phyloP scores from a whole-genome alignment of 2,113 vertebrate genomes.

The Grus americana region DNA sequence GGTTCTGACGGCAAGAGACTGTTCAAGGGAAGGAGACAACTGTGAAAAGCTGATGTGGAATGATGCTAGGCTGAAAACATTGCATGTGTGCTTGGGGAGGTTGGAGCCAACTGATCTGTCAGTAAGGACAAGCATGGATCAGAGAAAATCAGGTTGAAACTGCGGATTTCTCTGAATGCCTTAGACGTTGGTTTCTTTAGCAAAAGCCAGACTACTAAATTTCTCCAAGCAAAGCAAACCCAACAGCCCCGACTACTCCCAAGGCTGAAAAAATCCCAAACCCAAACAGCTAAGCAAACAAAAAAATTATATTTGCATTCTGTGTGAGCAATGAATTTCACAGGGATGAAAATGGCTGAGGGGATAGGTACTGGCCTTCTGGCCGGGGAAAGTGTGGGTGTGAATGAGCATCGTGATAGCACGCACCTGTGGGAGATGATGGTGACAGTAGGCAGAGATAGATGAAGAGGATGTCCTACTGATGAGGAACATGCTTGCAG shows the following conservation, averaged over 20 bases:
- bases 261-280: background rate
- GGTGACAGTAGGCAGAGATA: background rate
- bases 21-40: background rate
- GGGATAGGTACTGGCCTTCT: background rate
- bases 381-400: background rate
- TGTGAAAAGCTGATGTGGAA: background rate
- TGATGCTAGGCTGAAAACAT: background rate
- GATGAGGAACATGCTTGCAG: background rate
- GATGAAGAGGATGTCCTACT: background rate
- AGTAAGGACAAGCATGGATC: background rate
- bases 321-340: background rate
- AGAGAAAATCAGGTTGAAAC: background rate
- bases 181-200: background rate
- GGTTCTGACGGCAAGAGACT: background rate
- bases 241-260: background rate
- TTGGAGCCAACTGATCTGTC: background rate
- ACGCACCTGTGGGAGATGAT: fast-evolving
- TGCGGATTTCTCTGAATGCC: background rate
- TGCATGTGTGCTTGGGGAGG: background rate
- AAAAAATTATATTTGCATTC: background rate
- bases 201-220: background rate
- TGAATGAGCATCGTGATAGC: fast-evolving
- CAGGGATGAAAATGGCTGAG: background rate
- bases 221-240: background rate
- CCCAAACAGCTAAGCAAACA: background rate